These are phyloP conservation scores for Dicerorhinus sumatrensis DNA, from an alignment of 2,113 vertebrate genomes.

Conservation along the genomic window DNA sequence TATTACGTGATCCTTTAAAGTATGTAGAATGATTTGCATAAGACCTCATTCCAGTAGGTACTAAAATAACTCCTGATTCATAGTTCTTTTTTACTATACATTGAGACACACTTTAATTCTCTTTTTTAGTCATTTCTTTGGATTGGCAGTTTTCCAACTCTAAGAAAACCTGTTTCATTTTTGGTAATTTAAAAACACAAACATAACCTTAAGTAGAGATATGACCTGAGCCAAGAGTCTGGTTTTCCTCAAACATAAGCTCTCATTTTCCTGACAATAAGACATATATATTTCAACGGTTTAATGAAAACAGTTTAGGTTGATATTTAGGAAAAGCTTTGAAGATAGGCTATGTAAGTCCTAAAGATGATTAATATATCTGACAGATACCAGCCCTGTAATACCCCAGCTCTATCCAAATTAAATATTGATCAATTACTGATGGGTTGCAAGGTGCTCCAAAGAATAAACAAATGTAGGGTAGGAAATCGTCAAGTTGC, in stretches of 20 bases:
- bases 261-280: neutral
- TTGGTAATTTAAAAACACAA: conserved; percentile 19
- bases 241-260: neutral
- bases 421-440: neutral
- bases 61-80: neutral
- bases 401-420: neutral
- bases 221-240: neutral
- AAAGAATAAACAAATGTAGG: neutral
- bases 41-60: neutral
- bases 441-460: neutral
- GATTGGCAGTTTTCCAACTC: neutral
- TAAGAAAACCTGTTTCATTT: conserved; percentile 11
- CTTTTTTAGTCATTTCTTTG: neutral
- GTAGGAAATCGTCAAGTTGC: neutral
- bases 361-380: neutral
- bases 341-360: neutral
- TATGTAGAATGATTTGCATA: neutral
- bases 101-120: neutral
- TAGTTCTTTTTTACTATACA: neutral
- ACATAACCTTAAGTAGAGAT: neutral
- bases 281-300: neutral
- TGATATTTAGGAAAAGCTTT: neutral
- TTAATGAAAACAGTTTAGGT: neutral
- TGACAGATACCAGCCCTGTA: neutral
- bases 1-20: neutral